Evolutionary conservation across 2,113 vertebrate species (phyloP), one percentile per base, ranked within the genome.

Genomic region (Halcyon malimbica): DNA sequence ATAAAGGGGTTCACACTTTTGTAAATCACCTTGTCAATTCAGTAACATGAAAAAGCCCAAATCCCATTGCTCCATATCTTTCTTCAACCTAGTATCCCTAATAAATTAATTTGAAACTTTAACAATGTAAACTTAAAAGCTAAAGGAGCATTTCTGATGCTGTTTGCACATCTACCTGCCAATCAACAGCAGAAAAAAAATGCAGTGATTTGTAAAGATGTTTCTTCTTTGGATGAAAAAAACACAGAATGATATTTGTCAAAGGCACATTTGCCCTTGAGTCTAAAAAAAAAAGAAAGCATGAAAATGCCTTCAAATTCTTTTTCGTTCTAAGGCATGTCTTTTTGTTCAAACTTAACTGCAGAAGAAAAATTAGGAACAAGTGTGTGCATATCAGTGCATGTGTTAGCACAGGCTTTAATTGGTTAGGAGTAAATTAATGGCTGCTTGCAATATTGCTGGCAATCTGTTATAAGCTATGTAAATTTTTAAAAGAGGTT

Each of bases 401-500:
- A 77, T 97, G 82, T 97, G 97, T 98, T 97, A 97, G 94, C 93
- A 91, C 51, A 94, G 94, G 94, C 90, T 98, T 98, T 97, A 98
- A 98, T 97, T 97, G 94, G 88, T 82, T 97, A 97, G 92, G 89
- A 97, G 96, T 96, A 97, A 97, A 97, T 98, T 97, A 98, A 98
- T 98, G 97, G 87, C 88, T 97, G 90, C 94, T 95, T 97, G 87
- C 89, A 98, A 93, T 97, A 97, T 97, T 98, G 97, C 96, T 98
- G 95, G 96, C 91, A 96, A 97, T 97, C 97, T 98, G 93, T 97
- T 97, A 97, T 96, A 97, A 97, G 86, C 95, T 92, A 80, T 97
- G 89, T 97, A 97, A 95, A 97, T 98, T 97, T 98, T 97, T 98
- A 97, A 97, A 98, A 97, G 94, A 97, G 96, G 89, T 96, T 98